Conservation (phyloP, 2,797 vertebrate species). For the Gallinago nigripennis region DNA sequence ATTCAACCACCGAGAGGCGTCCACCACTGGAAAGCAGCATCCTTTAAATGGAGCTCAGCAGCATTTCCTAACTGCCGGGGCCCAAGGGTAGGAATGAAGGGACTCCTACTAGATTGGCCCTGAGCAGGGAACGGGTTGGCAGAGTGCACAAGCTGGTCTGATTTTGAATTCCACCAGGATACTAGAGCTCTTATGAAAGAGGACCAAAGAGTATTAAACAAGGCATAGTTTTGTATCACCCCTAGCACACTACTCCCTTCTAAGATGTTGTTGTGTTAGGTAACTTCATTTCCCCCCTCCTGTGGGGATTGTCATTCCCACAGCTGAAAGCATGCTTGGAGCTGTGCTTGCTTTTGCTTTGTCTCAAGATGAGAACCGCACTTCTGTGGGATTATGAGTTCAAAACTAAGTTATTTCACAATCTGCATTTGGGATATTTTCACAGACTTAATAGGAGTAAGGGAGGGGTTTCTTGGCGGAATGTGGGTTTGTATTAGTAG, state of each 20-base stretch:
- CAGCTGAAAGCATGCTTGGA: not conserved
- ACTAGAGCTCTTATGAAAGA: not conserved
- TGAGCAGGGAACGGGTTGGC: not conserved
- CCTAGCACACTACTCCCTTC: not conserved
- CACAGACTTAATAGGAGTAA: not conserved
- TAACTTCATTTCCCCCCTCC: not conserved
- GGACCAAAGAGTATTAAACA: not conserved
- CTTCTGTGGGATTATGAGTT: not conserved
- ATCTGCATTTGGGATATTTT: not conserved
- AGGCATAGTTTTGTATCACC: not conserved
- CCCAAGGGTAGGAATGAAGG: not conserved
- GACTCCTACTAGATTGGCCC: not conserved
- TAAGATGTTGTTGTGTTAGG: not conserved
- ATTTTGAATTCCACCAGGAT: not conserved
- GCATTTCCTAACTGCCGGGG: not conserved
- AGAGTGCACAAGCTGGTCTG: not conserved
- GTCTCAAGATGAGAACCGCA: fast-evolving
- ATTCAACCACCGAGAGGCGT: not conserved
- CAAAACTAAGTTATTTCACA: not conserved
- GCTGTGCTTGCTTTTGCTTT: not conserved
- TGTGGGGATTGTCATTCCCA: not conserved
- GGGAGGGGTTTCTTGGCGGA: not conserved
- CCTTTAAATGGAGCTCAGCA: not conserved
- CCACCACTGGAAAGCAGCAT: slow-evolving; percentile 16
- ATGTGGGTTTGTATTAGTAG: not conserved